Base-by-base conservation (phyloP, 2,797 vertebrate species). In the Tarsius wallacei region DNA sequence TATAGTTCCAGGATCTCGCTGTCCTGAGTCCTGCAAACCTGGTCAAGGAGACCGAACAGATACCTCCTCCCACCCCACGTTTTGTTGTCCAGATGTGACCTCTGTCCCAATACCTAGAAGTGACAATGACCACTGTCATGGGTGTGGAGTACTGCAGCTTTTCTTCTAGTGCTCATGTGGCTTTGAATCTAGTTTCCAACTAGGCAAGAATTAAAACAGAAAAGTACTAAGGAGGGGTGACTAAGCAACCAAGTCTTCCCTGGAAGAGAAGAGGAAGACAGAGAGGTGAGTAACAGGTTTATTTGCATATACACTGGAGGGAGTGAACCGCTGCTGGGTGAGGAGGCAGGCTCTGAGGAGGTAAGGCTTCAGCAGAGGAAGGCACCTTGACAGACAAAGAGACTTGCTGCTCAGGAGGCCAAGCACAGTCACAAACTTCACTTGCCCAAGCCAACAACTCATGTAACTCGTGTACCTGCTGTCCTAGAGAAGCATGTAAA, bases 341-440 rank as follows among this genome's bases (percentile, higher is more conserved):
- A 90, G 82, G 73, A 85, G 85, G 91, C 51, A n/a, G 71, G 97
- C 83, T 85, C 51, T 80, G 93, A 95, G 89, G 93, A 95, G 96
- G 86, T 97, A 95, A 98, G 98, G 97, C 98, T 96, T 98, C 96
- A 97, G 97, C 93, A 97, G 93, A 98, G 96, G 97, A 97, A 98
- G 95, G 97, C 96, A 95, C 97, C 97, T 96, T 90, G 95, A 97
- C 66, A 84, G 83, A 97, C 93, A 97, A 95, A 81, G 81, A 95
- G 93, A 91, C 76, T 96, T 86, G 59, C 5, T 19, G 83, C 74
- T 91, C 59, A 84, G 64, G 63, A 90, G 93, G 77, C 85, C 68
- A 94, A 97, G 85, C 95, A 94, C 87, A 97, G 81, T 57, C 91
- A 91, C 91, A 93, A 95, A 83, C 87, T 97, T 96, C 73, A 78